A percentile compares a stretch with the other conserved stretches of the same genome.
phyloP scores from a whole-genome alignment of 2,888 invertebrate species.

The Pollenia amentaria region DNA sequence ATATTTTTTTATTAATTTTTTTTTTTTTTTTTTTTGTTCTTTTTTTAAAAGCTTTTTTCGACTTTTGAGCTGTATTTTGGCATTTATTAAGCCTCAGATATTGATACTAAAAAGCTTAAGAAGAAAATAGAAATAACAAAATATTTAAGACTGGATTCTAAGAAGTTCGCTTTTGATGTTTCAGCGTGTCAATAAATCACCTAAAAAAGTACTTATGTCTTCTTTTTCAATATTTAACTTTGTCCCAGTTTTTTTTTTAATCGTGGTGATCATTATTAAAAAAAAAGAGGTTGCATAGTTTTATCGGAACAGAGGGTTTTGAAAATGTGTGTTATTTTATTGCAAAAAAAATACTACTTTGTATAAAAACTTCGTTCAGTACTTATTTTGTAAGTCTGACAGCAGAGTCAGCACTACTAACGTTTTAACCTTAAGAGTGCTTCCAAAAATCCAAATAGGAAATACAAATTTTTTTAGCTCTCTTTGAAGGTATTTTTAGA shows the following conservation, averaged over 20 bases:
- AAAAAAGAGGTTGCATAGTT: constrained; percentile 9
- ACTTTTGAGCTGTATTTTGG: background rate
- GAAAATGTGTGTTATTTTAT: background rate
- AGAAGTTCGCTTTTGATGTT: constrained; percentile 68
- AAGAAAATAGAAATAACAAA: constrained; percentile 1
- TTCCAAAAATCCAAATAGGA: too few relatives aligned
- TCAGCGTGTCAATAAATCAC: constrained; percentile 71
- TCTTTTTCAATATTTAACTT: background rate
- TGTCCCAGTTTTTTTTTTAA: background rate
- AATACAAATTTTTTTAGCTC: too few relatives aligned
- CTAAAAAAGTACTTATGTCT: constrained; percentile 15
- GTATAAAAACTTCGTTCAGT: too few relatives aligned
- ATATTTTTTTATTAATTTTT: too few relatives aligned
- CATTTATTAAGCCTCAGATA: constrained; percentile 11
- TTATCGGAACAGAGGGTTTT: background rate
- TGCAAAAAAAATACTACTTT: too few relatives aligned
- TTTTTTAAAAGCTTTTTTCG: background rate
- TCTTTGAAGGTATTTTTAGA: too few relatives aligned
- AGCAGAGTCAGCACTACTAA: too few relatives aligned
- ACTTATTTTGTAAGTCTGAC: too few relatives aligned
- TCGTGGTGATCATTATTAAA: constrained; percentile 20
- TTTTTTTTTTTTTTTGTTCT: background rate
- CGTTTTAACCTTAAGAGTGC: too few relatives aligned
- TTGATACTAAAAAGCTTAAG: constrained; percentile 9
- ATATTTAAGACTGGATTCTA: constrained; percentile 56